Evolutionary conservation across 2,888 invertebrate species (phyloP).

Genomic region (Rhopalosiphum nymphaeae): DNA sequence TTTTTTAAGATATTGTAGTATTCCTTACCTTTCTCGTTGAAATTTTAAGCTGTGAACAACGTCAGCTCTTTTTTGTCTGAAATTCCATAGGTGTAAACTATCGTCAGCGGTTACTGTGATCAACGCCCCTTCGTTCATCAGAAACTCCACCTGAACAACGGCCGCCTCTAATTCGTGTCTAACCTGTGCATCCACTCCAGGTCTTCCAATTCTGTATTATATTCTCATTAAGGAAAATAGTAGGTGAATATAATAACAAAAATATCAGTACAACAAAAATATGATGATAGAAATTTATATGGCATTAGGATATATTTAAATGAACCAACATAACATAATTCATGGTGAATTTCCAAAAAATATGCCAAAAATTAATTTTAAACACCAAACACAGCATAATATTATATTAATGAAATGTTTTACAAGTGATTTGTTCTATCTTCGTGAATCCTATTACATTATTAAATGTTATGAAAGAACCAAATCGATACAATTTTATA

Average conservation of each 20-base stretch:
- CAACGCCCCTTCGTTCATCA: constrained; percentile 97
- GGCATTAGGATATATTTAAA: neutral
- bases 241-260: neutral
- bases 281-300: neutral
- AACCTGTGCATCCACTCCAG: constrained; percentile 96
- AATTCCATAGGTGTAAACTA: constrained; percentile 97
- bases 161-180: constrained; percentile 84
- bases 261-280: neutral
- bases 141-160: constrained; percentile 92
- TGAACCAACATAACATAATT: neutral
- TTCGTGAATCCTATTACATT: neutral
- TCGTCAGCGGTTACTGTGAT: constrained; percentile 97
- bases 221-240: constrained; percentile 67
- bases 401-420: neutral
- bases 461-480: neutral
- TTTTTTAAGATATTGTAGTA: neutral
- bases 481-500: neutral
- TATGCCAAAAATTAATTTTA: neutral
- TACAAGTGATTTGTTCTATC: neutral
- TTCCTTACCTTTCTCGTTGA: constrained; percentile 88
- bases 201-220: constrained; percentile 86
- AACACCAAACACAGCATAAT: neutral
- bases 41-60: constrained; percentile 97
- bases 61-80: constrained; percentile 93
- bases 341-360: neutral